phyloP scores from a whole-genome alignment of 2,113 vertebrate species.

The Scalopus aquaticus region DNA sequence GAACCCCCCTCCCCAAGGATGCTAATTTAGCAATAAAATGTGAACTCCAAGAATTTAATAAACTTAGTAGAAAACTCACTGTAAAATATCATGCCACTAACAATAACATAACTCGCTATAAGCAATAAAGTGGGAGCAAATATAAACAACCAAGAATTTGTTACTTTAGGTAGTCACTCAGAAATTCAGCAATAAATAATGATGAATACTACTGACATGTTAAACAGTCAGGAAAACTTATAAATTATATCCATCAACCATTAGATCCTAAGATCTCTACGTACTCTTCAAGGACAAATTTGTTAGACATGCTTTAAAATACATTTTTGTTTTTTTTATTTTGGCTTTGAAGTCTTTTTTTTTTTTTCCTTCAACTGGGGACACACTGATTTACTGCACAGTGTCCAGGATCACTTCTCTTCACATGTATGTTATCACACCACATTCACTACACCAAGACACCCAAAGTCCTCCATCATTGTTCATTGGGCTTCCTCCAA shows the following conservation, averaged over 20 bases:
- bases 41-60: background rate
- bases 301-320: background rate
- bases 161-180: background rate
- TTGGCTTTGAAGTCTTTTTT: too few relatives aligned
- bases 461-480: too few relatives aligned
- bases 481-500: too few relatives aligned
- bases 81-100: background rate
- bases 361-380: too few relatives aligned
- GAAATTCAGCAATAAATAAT: background rate
- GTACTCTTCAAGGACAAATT: background rate
- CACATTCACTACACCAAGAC: too few relatives aligned
- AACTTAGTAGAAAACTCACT: constrained; percentile 23
- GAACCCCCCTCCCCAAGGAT: background rate
- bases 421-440: too few relatives aligned
- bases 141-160: background rate
- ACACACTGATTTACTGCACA: too few relatives aligned
- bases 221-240: background rate
- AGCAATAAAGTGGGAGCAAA: background rate
- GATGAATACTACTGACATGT: background rate
- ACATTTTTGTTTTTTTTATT: background rate
- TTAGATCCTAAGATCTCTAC: background rate
- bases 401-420: too few relatives aligned
- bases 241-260: background rate
- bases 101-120: background rate
- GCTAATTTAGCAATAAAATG: background rate